phyloP scores from a whole-genome alignment of 2,888 invertebrate genomes.

The Stegophylla sp. region DNA sequence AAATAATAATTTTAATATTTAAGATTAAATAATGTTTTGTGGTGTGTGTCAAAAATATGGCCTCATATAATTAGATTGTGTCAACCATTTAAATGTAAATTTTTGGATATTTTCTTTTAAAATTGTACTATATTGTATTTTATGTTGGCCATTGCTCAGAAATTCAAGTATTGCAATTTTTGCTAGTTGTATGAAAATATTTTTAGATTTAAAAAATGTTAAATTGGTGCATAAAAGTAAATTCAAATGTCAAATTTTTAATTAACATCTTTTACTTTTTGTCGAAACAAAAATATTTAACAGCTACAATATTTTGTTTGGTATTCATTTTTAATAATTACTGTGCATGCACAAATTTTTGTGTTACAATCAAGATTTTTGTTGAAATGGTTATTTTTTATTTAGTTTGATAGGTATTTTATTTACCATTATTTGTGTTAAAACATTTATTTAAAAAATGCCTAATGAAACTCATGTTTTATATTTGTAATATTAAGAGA shows the following conservation, averaged over 20 bases:
- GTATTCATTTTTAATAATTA: not conserved
- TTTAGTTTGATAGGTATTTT: not conserved
- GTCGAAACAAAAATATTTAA: not conserved
- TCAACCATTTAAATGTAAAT: not conserved
- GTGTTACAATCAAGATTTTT: constrained; percentile 6
- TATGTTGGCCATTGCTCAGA: constrained; percentile 8
- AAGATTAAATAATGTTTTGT: constrained; percentile 10
- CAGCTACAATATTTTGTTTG: not conserved
- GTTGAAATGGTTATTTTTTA: constrained; percentile 17
- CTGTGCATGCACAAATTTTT: not conserved
- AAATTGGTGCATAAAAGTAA: not conserved
- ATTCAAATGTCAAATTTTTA: constrained; percentile 3
- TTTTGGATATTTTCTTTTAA: constrained; percentile 1
- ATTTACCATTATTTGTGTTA: constrained; percentile 5
- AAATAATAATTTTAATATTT: constrained; percentile 37
- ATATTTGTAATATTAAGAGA: not conserved
- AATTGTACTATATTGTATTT: not conserved
- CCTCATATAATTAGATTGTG: constrained; percentile 50
- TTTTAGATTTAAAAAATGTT: not conserved
- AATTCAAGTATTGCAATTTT: constrained; percentile 12
- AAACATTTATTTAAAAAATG: constrained; percentile 2
- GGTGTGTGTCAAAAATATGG: constrained; percentile 22
- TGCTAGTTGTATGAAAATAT: not conserved
- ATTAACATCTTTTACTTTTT: not conserved
- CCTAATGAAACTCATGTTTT: constrained; percentile 6